These are phyloP conservation scores for Parascotia fuliginaria DNA, from an alignment of 2,888 invertebrate species.

Conservation along the genomic window DNA sequence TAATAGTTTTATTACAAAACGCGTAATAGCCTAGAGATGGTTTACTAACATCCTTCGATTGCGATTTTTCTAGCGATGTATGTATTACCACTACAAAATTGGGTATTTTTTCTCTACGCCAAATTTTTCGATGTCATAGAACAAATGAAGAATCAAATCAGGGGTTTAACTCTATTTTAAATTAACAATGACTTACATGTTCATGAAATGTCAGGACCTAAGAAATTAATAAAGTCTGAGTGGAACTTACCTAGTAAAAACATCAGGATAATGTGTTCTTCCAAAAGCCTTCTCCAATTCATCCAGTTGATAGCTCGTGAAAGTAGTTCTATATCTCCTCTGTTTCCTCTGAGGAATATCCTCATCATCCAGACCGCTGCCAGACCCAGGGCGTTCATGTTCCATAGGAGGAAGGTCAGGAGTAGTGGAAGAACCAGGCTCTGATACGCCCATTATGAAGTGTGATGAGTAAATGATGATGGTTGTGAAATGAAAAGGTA, in stretches of 20 bases:
- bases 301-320: slow-evolving; percentile 97
- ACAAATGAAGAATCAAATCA: no score
- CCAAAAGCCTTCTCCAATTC: slow-evolving; percentile 98
- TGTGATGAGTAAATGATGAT: slow-evolving; percentile 33
- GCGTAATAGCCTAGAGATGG: no score
- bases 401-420: slow-evolving; percentile 67
- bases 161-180: no score
- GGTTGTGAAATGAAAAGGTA: slow-evolving; percentile 10
- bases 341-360: slow-evolving; percentile 95
- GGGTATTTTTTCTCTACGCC: no score
- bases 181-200: no score
- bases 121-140: no score
- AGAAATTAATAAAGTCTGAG: no score
- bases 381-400: slow-evolving; percentile 72
- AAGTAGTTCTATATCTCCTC: slow-evolving; percentile 96
- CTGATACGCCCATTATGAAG: slow-evolving; percentile 74
- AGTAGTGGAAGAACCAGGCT: slow-evolving; percentile 68
- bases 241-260: slow-evolving; percentile 93
- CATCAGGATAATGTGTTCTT: slow-evolving; percentile 99
- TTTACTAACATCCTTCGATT: no score
- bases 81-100: no score
- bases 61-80: no score
- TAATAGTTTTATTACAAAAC: no score
- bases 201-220: no score
- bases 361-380: slow-evolving; percentile 87